These are phyloP conservation scores for Fistularia tabacaria DNA, from an alignment of 2,797 vertebrate species.

Conservation along the genomic window DNA sequence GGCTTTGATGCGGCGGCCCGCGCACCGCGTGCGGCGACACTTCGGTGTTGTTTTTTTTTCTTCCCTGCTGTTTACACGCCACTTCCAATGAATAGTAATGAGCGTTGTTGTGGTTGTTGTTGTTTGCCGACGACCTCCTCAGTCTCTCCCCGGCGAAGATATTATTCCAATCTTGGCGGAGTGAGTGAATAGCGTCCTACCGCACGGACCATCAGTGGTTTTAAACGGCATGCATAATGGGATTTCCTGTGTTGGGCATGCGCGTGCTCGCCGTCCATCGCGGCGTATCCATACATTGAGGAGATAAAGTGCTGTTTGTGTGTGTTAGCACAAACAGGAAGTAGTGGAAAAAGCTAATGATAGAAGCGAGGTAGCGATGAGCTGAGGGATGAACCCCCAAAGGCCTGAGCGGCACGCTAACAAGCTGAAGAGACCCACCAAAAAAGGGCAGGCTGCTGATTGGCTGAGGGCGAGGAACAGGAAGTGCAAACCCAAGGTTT, in stretches of 20 bases:
- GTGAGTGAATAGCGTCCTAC: constrained; percentile 38
- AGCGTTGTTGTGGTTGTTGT: constrained; percentile 27
- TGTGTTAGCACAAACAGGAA: no score
- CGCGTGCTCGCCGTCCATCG: constrained; percentile 6
- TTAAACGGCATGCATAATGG: constrained; percentile 50
- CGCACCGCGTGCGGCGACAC: constrained; percentile 17
- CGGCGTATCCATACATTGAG: constrained; percentile 20
- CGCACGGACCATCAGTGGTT: constrained; percentile 21
- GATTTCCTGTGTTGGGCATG: constrained; percentile 22
- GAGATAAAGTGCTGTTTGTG: constrained; percentile 17
- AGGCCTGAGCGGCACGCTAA: no score
- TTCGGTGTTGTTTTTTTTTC: no score
- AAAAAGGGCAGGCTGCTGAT: no score
- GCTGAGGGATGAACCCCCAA: no score
- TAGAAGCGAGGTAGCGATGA: no score
- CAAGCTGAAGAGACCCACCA: no score
- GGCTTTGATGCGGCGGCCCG: constrained; percentile 8
- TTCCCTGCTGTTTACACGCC: constrained; percentile 48
- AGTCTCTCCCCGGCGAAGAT: constrained; percentile 28
- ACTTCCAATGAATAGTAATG: constrained; percentile 68
- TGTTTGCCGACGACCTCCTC: constrained; percentile 50
- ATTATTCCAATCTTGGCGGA: constrained; percentile 36
- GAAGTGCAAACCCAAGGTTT: no score
- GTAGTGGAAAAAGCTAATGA: no score
- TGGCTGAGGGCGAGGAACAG: no score